Percentiles rank a stretch among this genome's conserved stretches.
Conservation (phyloP, 37 sponge, comb jelly and placozoan species). For the Spongia lamella region DNA sequence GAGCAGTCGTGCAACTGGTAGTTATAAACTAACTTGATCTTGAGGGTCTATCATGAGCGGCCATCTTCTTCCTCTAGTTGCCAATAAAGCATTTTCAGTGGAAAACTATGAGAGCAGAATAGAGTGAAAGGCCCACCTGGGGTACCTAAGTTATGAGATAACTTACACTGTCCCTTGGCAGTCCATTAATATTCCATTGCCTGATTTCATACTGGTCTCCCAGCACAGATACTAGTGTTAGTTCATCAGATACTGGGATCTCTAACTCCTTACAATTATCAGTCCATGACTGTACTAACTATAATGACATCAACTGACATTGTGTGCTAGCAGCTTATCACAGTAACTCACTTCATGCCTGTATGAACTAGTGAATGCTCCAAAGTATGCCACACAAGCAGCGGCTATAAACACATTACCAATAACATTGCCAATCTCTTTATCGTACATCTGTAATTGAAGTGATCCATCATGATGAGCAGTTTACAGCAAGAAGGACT, state of each 20-base stretch:
- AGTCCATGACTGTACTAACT: constrained; percentile 88
- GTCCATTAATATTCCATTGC: constrained; percentile 93
- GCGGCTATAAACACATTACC: constrained; percentile 98
- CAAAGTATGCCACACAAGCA: constrained; percentile 98
- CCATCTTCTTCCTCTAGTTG: constrained; percentile 93
- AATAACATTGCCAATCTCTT: constrained; percentile 95
- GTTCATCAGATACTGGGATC: constrained; percentile 91
- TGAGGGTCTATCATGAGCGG: constrained; percentile 99
- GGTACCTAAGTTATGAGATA: background rate
- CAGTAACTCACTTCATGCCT: constrained; percentile 62
- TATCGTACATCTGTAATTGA: constrained; percentile 64
- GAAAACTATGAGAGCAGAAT: constrained; percentile 40
- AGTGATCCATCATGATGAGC: background rate
- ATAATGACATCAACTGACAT: background rate
- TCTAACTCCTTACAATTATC: constrained; percentile 79
- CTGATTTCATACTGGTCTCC: constrained; percentile 95
- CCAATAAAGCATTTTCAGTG: constrained; percentile 97
- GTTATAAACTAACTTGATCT: constrained; percentile 70
- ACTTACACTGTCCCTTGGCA: constrained; percentile 88
- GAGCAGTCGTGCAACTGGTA: background rate
- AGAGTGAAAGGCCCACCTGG: background rate
- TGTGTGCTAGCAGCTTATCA: too few species aligned
- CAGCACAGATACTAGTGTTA: constrained; percentile 58
- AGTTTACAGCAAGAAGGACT: background rate
- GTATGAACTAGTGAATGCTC: constrained; percentile 94